Conservation (phyloP, 2,888 invertebrate genomes). For the Nephrotoma flavescens region DNA sequence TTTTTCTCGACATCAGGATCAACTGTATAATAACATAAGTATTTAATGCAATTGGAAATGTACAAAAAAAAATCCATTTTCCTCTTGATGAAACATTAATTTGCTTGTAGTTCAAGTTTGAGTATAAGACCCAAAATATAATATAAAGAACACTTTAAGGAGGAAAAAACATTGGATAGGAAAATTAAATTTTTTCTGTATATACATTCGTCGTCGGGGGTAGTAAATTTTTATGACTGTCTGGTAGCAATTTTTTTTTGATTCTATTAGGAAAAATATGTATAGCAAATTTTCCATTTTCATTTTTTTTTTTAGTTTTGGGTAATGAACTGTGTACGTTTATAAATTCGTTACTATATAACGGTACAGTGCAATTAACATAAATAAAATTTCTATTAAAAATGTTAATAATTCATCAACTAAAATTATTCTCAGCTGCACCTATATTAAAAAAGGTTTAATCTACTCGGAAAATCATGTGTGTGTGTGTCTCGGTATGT, state of each 20-base stretch:
- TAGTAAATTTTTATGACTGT: background rate
- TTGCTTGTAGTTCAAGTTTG: background rate
- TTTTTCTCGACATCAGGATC: background rate
- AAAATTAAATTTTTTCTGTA: background rate
- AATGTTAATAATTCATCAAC: background rate
- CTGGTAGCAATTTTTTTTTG: background rate
- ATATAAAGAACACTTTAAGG: background rate
- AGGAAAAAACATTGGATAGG: background rate
- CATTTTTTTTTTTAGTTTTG: background rate
- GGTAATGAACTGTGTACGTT: background rate
- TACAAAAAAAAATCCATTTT: background rate
- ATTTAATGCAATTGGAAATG: background rate
- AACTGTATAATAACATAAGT: background rate
- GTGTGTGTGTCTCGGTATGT: background rate
- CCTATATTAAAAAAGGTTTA: background rate
- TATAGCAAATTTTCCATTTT: background rate
- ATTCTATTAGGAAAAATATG: background rate
- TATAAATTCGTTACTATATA: background rate
- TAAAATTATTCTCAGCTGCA: background rate
- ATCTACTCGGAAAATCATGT: background rate
- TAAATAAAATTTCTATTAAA: background rate
- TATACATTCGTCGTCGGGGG: background rate
- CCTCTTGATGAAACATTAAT: background rate
- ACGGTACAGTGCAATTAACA: background rate
- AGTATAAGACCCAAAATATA: background rate